Evolutionary conservation across 2,113 vertebrate genomes (phyloP).

Genomic region (Apeltes quadracus): DNA sequence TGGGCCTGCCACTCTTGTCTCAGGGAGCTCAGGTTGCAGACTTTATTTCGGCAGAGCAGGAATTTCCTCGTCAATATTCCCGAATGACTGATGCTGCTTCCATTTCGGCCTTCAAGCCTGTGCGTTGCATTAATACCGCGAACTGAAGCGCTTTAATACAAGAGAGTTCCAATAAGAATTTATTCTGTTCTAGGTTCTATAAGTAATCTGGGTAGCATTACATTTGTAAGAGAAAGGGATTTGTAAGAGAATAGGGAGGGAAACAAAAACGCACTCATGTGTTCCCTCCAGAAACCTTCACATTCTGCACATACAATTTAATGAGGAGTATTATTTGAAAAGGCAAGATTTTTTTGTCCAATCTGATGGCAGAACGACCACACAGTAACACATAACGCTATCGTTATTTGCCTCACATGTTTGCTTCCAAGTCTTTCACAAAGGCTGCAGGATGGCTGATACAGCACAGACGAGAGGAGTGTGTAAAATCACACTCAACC

Average conservation of each 20-base stretch:
- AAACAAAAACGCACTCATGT: background rate
- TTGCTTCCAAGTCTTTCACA: background rate
- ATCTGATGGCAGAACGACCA: too few species aligned
- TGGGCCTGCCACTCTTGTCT: conserved; percentile 67
- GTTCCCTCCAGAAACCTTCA: background rate
- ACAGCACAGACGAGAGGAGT: background rate
- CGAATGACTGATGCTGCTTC: conserved; percentile 65
- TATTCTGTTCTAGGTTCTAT: background rate
- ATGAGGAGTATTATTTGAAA: background rate
- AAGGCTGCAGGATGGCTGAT: background rate
- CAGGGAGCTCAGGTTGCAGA: conserved; percentile 78
- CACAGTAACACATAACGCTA: too few species aligned
- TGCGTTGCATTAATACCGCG: background rate
- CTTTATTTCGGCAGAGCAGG: conserved; percentile 78
- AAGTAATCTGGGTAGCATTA: background rate
- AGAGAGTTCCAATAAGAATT: background rate
- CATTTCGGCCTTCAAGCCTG: conserved; percentile 30
- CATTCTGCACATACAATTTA: background rate
- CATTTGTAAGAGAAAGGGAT: too few species aligned
- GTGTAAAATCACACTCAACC: background rate
- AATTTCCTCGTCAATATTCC: conserved; percentile 79
- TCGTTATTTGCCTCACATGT: background rate
- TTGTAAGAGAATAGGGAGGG: too few species aligned
- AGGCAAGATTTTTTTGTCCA: too few species aligned
- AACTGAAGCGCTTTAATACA: background rate